A percentile compares a stretch with the other conserved stretches of the same genome.
Conservation (phyloP, 2,888 invertebrate species). For the Villa cingulata region DNA sequence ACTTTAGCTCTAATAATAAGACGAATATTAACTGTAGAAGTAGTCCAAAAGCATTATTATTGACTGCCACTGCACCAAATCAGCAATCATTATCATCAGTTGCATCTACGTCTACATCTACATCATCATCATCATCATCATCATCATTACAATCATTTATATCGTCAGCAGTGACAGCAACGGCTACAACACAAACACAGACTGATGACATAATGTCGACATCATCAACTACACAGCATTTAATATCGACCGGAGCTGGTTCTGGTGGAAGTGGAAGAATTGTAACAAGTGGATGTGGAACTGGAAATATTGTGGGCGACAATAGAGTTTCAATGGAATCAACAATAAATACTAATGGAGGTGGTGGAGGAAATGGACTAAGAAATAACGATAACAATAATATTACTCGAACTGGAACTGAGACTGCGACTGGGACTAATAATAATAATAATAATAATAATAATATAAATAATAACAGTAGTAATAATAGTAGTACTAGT, state of each 20-base stretch:
- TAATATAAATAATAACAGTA: neutral
- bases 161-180: conserved; percentile 11
- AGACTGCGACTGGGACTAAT: no score
- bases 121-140: no score
- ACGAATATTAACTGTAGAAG: neutral
- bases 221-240: conserved; percentile 12
- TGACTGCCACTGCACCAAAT: conserved; percentile 3
- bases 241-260: neutral
- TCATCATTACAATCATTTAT: no score
- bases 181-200: conserved; percentile 9
- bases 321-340: neutral
- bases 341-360: neutral
- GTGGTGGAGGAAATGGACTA: neutral
- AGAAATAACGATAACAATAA: neutral
- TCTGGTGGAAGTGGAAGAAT: neutral
- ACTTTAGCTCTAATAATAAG: neutral
- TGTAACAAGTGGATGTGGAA: neutral
- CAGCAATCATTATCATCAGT: neutral
- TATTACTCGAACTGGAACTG: neutral
- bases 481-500: conserved; percentile 3
- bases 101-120: no score
- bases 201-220: conserved; percentile 16
- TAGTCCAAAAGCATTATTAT: neutral
- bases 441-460: no score
- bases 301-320: neutral